These are phyloP conservation scores for Amphiprion percula DNA, from an alignment of 2,113 vertebrate genomes.

Conservation along the genomic window DNA sequence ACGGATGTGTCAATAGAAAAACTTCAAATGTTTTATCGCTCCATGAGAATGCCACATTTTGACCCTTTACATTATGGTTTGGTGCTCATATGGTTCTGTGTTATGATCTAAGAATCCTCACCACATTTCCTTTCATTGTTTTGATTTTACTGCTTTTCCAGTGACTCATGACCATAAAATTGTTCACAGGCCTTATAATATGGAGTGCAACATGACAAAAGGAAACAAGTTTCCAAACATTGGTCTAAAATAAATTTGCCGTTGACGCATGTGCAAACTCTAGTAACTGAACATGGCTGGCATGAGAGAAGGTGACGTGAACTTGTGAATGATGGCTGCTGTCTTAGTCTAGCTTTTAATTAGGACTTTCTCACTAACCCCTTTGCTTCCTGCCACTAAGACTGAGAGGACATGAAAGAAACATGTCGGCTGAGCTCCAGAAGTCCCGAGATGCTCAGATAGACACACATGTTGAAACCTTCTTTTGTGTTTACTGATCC, in stretches of 20 bases:
- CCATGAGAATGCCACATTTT: background rate
- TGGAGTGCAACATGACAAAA: slow-evolving; percentile 3
- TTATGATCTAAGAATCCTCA: slow-evolving; percentile 9
- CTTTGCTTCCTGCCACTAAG: slow-evolving; percentile 64
- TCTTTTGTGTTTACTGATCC: slow-evolving; percentile 37
- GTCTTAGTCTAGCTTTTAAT: slow-evolving; percentile 75
- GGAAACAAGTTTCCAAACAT: slow-evolving; percentile 10
- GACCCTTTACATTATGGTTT: background rate
- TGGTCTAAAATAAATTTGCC: slow-evolving; percentile 1
- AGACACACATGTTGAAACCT: slow-evolving; percentile 43
- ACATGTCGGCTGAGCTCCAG: slow-evolving; percentile 5
- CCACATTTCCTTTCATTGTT: slow-evolving; percentile 15
- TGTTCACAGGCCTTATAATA: slow-evolving; percentile 21
- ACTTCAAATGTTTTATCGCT: background rate
- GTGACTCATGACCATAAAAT: slow-evolving; percentile 37
- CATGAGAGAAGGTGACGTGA: slow-evolving; percentile 7
- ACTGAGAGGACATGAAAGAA: slow-evolving; percentile 69
- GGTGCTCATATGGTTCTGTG: slow-evolving; percentile 21
- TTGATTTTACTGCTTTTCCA: slow-evolving; percentile 27
- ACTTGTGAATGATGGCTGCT: slow-evolving; percentile 62
- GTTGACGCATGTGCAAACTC: slow-evolving; percentile 19
- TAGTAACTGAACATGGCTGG: slow-evolving; percentile 15
- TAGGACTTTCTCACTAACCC: slow-evolving; percentile 65
- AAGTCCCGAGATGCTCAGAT: background rate
- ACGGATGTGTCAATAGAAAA: background rate